Conservation (phyloP, 92 coral and sea anemone species). For the Siderastrea radians region DNA sequence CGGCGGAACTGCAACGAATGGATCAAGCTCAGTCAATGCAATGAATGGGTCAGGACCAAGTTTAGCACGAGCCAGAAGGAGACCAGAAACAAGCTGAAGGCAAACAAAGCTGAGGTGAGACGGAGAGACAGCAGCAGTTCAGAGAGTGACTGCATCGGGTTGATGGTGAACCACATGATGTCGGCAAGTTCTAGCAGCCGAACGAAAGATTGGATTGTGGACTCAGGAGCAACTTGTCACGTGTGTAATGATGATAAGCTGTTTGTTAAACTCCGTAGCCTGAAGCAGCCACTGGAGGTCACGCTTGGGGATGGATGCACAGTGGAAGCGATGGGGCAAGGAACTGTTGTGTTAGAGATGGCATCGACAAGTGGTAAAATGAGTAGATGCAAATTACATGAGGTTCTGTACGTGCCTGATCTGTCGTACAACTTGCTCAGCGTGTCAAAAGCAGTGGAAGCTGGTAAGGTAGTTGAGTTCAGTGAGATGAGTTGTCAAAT, state of each 20-base stretch:
- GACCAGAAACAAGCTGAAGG: conserved; percentile 41
- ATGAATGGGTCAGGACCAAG: too few relatives aligned
- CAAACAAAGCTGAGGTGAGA: conserved; percentile 28
- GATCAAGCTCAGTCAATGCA: neutral
- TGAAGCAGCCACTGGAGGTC: conserved; percentile 66
- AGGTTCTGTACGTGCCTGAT: conserved; percentile 67
- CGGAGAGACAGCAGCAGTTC: conserved; percentile 63
- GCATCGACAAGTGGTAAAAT: conserved; percentile 14
- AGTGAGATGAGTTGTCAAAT: conserved; percentile 64
- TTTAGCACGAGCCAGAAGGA: conserved; percentile 14
- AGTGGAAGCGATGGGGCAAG: conserved; percentile 62
- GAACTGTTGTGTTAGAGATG: conserved; percentile 50
- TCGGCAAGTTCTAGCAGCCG: too few relatives aligned
- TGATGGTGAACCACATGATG: conserved; percentile 52
- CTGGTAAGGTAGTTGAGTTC: conserved; percentile 70
- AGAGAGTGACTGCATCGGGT: conserved; percentile 53
- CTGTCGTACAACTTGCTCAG: conserved; percentile 72
- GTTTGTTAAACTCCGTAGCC: too few relatives aligned
- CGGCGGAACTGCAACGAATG: conserved; percentile 36
- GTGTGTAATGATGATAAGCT: too few relatives aligned
- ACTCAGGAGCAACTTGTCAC: too few relatives aligned
- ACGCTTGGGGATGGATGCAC: too few relatives aligned
- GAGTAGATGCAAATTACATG: conserved; percentile 55
- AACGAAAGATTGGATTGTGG: too few relatives aligned
- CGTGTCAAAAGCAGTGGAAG: conserved; percentile 50